Percentiles rank a stretch among this genome's conserved stretches.
phyloP scores from a whole-genome alignment of 2,888 invertebrate species.

The Cerceris ruficornis region DNA sequence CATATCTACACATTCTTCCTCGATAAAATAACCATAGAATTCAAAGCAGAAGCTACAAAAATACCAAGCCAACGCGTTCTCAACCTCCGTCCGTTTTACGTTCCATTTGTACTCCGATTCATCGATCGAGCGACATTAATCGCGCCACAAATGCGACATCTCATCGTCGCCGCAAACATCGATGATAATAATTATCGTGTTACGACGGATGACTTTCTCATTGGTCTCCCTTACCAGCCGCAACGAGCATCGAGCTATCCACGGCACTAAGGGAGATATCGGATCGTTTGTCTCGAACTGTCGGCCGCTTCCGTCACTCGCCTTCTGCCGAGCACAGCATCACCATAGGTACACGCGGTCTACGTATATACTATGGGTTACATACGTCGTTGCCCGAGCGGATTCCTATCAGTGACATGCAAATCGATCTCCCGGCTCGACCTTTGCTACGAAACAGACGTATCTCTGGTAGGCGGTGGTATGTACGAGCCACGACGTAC shows the following conservation, averaged over 20 bases:
- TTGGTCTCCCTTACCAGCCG: slow-evolving; percentile 23
- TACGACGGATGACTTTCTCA: slow-evolving; percentile 48
- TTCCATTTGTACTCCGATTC: background rate
- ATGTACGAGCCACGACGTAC: slow-evolving; percentile 39
- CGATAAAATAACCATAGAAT: background rate
- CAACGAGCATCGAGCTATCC: background rate
- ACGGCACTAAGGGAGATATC: slow-evolving; percentile 48
- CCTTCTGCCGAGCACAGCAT: slow-evolving; percentile 46
- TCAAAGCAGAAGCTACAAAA: too few relatives aligned
- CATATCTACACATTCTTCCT: too few relatives aligned
- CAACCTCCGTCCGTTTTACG: background rate
- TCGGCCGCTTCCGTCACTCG: slow-evolving; percentile 66
- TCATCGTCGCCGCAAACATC: slow-evolving; percentile 12
- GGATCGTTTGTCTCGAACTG: slow-evolving; percentile 69
- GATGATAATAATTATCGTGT: slow-evolving; percentile 54
- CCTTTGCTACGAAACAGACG: slow-evolving; percentile 58
- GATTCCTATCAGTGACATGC: slow-evolving; percentile 72
- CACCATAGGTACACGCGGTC: slow-evolving; percentile 31
- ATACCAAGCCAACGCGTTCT: background rate
- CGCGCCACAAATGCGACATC: background rate
- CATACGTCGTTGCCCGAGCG: slow-evolving; percentile 62
- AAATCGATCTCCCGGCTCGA: slow-evolving; percentile 69
- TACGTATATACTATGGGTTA: background rate
- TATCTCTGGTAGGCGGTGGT: slow-evolving; percentile 55
- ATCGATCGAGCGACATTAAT: slow-evolving; percentile 1